Conservation (phyloP, 2,113 vertebrate genomes). For the Nansenia antarctica region DNA sequence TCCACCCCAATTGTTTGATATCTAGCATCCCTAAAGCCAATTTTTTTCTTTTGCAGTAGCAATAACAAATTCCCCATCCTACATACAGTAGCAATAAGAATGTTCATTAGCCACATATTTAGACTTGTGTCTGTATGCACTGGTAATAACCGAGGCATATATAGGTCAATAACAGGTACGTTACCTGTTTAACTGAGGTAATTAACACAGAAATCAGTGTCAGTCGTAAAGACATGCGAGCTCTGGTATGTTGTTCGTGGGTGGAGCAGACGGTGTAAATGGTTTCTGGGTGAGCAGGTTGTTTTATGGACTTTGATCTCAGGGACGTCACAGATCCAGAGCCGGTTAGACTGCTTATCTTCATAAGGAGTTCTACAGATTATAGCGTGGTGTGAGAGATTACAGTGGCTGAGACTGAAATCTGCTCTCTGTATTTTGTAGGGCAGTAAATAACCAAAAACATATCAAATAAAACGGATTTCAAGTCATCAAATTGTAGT, state of each 20-base stretch:
- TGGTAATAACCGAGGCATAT: background rate
- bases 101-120: background rate
- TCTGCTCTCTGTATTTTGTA: too few relatives aligned
- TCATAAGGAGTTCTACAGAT: background rate
- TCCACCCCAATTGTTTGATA: too few relatives aligned
- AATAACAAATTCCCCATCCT: background rate
- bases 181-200: too few relatives aligned
- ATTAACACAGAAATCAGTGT: background rate
- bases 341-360: slow-evolving; percentile 35
- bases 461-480: too few relatives aligned
- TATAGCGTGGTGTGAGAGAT: background rate
- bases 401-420: background rate
- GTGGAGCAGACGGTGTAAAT: background rate
- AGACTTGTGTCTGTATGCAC: background rate
- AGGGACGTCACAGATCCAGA: background rate
- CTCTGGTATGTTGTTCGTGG: background rate
- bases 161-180: too few relatives aligned
- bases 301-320: slow-evolving; percentile 1
- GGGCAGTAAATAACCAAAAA: too few relatives aligned
- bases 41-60: background rate
- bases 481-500: too few relatives aligned
- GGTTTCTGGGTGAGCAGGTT: background rate
- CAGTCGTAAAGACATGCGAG: background rate
- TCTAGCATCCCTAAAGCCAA: too few relatives aligned
- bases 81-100: background rate